Percentiles rank a stretch among this genome's conserved stretches.
phyloP scores from a whole-genome alignment of 2,113 vertebrate species.

The zebrafish (Danio rerio) region GRCz12tu NC_133177.1:6885501-6886000 shows the following conservation, averaged over 20 bases:
- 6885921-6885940: conserved; percentile 15
- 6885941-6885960: neutral
- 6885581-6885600: neutral
- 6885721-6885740: conserved; percentile 17
- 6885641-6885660: neutral
- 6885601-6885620: neutral
- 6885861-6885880: conserved; percentile 7
- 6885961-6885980: conserved; percentile 43
- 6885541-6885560: neutral
- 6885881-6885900: conserved; percentile 20
- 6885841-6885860: conserved; percentile 21
- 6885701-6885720: neutral
- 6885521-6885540: neutral
- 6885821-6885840: neutral
- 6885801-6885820: conserved; percentile 29
- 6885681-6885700: neutral
- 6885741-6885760: conserved; percentile 19
- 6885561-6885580: neutral
- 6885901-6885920: conserved; percentile 24
- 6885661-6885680: neutral
- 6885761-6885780: conserved; percentile 13
- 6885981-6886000: conserved; percentile 41
- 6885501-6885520: neutral
- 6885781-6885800: conserved; percentile 4
- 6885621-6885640: neutral